Base-by-base conservation (phyloP, 2,888 invertebrate genomes). In the Sphinx pinastri region DNA sequence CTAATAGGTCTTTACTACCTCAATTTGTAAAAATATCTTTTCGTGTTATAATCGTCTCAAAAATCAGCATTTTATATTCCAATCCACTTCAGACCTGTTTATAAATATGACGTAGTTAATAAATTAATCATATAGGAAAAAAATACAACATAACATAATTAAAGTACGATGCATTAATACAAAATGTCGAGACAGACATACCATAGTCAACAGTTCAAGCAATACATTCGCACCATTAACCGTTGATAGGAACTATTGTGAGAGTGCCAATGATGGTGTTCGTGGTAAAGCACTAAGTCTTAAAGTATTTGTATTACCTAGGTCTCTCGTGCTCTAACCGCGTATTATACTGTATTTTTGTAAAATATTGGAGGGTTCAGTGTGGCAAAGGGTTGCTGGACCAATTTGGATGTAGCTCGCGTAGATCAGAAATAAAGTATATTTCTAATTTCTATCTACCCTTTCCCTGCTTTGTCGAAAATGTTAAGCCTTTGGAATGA, bases 211-310 rank as follows among this genome's bases (percentile, higher is more conserved):
- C 11, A 19, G 55, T 19, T 19, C 57, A 13, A 49, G 60, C 16
- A 60, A 16, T 38, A 38, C 58, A 10, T 45, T 45, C 59, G n/a
- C 10, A 63, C 1, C 49, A 47, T 19, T 10, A 25, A 31, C 45
- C 47, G 45, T 85, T 78, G 79, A 79, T 84, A 89, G 87, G 89
- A 89, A 89, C 88, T 87, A 83, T 86, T 57, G 76, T 77, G 73
- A 71, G 73, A 66, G 85, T 85, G 87, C 85, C 49, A 63, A 69
- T 60, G 59, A 52, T n/a, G 19, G 14, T 45, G 19, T 55, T 25
- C 11, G 19, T 51, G 51, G 51, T 60, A 38, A 59, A 57, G 60
- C 52, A 54, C 54, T 51, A 49, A 59, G 57, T 47, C 31, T 52
- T 38, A 7, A 31, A 54, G 76, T 75, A 25, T 78, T 79, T 72